Evolutionary conservation across 2,113 vertebrate species (phyloP), one percentile per base, ranked within the genome.

Genomic region (Prochilodus magdalenae): DNA sequence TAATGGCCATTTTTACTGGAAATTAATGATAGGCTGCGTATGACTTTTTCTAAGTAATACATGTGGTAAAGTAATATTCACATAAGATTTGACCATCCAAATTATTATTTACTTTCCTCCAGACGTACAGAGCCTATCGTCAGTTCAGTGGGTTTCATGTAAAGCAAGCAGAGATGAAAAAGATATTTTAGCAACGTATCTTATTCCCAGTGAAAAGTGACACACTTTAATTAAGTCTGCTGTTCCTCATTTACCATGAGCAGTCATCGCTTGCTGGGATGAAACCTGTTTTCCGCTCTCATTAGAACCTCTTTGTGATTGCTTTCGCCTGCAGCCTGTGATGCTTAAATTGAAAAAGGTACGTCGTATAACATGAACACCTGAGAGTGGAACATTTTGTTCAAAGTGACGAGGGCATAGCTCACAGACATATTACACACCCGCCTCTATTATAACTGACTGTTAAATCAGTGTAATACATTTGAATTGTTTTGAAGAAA

Each of bases 321-420:
- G 73, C 53, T 60, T 82, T 55, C 44, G 72, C 72, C 62, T 67
- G 62, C n/a, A 57, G 72, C 30, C 16, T 72, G 29, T 59, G 20
- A 59, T 59, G 73, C 55, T 59, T 75, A 36, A 75, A 75, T 40
- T 75, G 22, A 74, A 67, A 72, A 67, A 53, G n/a, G 30, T 81
- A 33, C 29, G 66, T 40, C 20, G 49, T 80, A 70, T 73, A 80
- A 80, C 30, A 74, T 13, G 27, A 40, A 22, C 66, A 44, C 66
- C 24, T 22, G 13, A 22, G 20, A n/a, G 36, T 24, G 20, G 36
- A 70, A 40, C 30, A 44, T 57, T 69, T 47, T 79, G 24, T 71
- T 79, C 10, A 59, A 27, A 36, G 22, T 12, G 14, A 13, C 12
- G n/a, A 70, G 33, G 20, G 36, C 30, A 66, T n/a, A 0, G 20